These are phyloP conservation scores for Drosophila ezoana DNA, from an alignment of 2,888 invertebrate genomes.

Conservation along the genomic window DNA sequence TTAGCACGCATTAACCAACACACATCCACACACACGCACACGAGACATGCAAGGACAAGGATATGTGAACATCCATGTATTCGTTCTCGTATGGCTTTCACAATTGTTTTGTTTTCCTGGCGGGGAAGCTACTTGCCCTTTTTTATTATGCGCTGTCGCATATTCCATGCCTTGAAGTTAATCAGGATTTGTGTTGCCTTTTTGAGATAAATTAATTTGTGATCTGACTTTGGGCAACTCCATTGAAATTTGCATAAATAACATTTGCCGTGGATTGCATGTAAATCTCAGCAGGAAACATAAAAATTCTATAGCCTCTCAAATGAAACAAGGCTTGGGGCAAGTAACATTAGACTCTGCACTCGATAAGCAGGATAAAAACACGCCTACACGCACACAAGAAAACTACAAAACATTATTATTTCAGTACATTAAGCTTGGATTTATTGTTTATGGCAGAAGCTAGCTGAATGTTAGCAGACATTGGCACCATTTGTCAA, in stretches of 20 bases:
- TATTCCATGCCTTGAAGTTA: conserved; percentile 62
- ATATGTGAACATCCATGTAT: conserved; percentile 18
- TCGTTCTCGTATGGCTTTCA: conserved; percentile 33
- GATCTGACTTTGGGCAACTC: conserved; percentile 52
- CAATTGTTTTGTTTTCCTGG: conserved; percentile 72
- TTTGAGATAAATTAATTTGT: conserved; percentile 73
- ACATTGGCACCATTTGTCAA: conserved; percentile 43
- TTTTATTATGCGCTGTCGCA: conserved; percentile 60
- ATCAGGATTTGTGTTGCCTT: conserved; percentile 73
- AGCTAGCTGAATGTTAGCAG: conserved; percentile 11
- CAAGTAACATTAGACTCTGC: conserved; percentile 31
- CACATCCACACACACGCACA: conserved; percentile 33
- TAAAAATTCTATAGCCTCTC: conserved; percentile 45
- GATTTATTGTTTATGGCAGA: conserved; percentile 72
- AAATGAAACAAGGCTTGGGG: conserved; percentile 27
- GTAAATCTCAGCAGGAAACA: conserved; percentile 55
- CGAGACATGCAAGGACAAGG: conserved; percentile 18
- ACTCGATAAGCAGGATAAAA: conserved; percentile 40
- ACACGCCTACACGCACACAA: conserved; percentile 15
- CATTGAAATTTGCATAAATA: conserved; percentile 74
- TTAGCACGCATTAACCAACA: conserved; percentile 68
- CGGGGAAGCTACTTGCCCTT: conserved; percentile 58
- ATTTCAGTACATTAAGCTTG: conserved; percentile 73
- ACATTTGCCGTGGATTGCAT: conserved; percentile 59
- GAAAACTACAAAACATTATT: conserved; percentile 67